These are phyloP conservation scores for Marronus borbonicus DNA, from an alignment of 2,888 invertebrate genomes.

Conservation along the genomic window DNA sequence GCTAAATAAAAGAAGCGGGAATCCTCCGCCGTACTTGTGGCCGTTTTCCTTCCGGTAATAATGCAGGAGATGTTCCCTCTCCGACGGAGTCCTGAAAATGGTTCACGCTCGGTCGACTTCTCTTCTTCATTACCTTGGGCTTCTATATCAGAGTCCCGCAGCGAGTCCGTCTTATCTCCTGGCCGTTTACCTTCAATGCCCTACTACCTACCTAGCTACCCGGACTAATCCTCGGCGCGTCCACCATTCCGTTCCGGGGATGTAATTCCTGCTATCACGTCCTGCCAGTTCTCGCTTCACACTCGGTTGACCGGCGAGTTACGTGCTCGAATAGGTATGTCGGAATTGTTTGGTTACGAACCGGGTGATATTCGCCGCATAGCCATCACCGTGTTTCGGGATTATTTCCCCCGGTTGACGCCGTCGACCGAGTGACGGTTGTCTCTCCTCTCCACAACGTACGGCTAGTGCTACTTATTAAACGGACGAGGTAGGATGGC, in stretches of 20 bases:
- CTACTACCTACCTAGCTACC: slow-evolving; percentile 59
- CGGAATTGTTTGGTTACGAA: slow-evolving; percentile 58
- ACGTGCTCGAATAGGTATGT: slow-evolving; percentile 63
- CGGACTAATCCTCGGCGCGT: slow-evolving; percentile 63
- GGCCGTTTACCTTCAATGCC: slow-evolving; percentile 64
- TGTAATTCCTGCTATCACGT: slow-evolving; percentile 70
- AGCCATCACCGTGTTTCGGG: slow-evolving; percentile 42
- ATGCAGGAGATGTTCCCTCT: slow-evolving; percentile 45
- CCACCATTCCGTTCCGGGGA: slow-evolving; percentile 68
- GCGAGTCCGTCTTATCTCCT: slow-evolving; percentile 64
- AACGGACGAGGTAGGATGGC: slow-evolving; percentile 10
- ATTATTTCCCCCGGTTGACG: slow-evolving; percentile 46
- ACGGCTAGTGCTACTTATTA: neutral
- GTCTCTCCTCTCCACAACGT: slow-evolving; percentile 8
- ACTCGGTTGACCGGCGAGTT: slow-evolving; percentile 63
- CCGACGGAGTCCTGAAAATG: slow-evolving; percentile 40
- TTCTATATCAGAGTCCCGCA: slow-evolving; percentile 62
- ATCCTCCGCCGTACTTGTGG: slow-evolving; percentile 1
- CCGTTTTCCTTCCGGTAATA: slow-evolving; percentile 40
- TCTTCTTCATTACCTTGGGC: slow-evolving; percentile 66
- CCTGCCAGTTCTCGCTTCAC: slow-evolving; percentile 67
- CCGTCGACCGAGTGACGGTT: slow-evolving; percentile 18
- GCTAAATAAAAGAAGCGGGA: slow-evolving; percentile 8
- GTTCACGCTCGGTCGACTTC: slow-evolving; percentile 50
- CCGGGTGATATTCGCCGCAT: slow-evolving; percentile 49